Conservation (phyloP, 2,797 vertebrate species). For the Sciaenops ocellatus region DNA sequence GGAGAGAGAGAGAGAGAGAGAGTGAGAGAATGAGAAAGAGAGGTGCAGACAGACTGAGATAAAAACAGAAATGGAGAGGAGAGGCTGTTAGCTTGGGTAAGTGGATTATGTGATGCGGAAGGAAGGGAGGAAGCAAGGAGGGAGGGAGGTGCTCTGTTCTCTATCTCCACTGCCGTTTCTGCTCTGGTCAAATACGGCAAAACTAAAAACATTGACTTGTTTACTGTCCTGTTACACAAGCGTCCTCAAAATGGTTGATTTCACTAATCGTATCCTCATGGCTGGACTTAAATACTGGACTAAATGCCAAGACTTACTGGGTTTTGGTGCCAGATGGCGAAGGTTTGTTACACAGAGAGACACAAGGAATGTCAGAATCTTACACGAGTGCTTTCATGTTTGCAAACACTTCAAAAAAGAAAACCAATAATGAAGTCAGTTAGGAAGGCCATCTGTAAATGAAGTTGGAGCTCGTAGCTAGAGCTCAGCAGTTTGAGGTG, state of each 20-base stretch:
- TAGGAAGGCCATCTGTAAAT: neutral
- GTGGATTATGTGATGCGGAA: constrained; percentile 68
- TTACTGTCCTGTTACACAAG: constrained; percentile 14
- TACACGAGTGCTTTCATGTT: constrained; percentile 3
- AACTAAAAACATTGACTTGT: constrained; percentile 30
- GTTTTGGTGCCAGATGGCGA: constrained; percentile 45
- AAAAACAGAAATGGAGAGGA: constrained; percentile 58
- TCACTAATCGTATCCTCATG: constrained; percentile 13
- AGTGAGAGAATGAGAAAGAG: constrained; percentile 25
- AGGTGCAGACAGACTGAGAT: constrained; percentile 36
- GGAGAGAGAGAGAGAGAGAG: constrained; percentile 29
- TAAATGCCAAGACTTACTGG: constrained; percentile 21
- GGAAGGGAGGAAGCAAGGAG: constrained; percentile 45
- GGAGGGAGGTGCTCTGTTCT: constrained; percentile 44
- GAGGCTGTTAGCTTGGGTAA: constrained; percentile 61
- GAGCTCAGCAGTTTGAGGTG: neutral
- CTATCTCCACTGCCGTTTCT: constrained; percentile 24
- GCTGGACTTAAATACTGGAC: constrained; percentile 16
- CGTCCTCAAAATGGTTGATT: constrained; percentile 19
- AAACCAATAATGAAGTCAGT: neutral
- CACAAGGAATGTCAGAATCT: constrained; percentile 8
- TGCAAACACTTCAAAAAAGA: constrained; percentile 35
- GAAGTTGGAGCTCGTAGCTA: neutral
- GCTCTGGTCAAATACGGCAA: constrained; percentile 53
- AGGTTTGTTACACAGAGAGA: constrained; percentile 16